phyloP scores from a whole-genome alignment of 2,797 vertebrate genomes.

The Pagetopsis macropterus region DNA sequence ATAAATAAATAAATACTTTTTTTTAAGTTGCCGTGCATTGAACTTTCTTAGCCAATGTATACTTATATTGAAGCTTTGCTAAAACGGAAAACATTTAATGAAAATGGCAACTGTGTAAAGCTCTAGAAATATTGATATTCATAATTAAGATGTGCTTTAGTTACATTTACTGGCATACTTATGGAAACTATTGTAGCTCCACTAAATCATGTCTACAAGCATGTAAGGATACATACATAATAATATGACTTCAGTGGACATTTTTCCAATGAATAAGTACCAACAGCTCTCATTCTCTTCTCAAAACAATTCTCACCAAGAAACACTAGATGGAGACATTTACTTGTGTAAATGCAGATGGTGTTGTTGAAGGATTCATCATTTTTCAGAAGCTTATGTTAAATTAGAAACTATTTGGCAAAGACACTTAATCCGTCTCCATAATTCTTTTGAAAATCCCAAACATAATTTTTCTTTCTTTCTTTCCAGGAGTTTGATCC shows the following conservation, averaged over 20 bases:
- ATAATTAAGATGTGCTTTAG: neutral
- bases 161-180: neutral
- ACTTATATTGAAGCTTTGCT: neutral
- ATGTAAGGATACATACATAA: neutral
- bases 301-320: constrained; percentile 23
- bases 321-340: constrained; percentile 82
- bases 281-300: constrained; percentile 1
- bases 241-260: neutral
- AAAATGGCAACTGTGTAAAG: neutral
- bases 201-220: neutral
- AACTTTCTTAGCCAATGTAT: neutral
- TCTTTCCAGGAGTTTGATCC: constrained; percentile 49
- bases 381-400: constrained; percentile 22
- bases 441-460: neutral
- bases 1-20: neutral
- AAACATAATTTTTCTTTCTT: constrained; percentile 3
- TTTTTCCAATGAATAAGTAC: constrained; percentile 10
- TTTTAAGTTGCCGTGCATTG: neutral
- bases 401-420: constrained; percentile 7
- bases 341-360: constrained; percentile 28
- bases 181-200: neutral
- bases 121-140: neutral
- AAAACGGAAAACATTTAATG: neutral
- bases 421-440: constrained; percentile 13
- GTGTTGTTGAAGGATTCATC: neutral